phyloP scores from a whole-genome alignment of 2,888 invertebrate genomes.

The Agrypnus murinus region DNA sequence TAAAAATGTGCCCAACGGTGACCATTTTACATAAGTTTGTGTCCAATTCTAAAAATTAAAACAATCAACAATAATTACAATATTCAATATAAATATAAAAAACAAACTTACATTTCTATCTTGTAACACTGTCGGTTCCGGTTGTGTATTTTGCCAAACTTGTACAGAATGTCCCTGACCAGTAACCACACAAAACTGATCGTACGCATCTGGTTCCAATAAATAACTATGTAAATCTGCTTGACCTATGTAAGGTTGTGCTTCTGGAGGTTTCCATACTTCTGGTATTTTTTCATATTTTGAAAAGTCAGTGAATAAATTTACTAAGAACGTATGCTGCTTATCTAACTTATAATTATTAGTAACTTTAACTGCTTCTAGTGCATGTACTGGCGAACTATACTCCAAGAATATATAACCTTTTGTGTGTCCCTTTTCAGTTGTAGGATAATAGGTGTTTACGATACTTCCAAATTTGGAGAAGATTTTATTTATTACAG shows the following conservation, averaged over 20 bases:
- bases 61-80: conserved; percentile 24
- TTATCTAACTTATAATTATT: conserved; percentile 97
- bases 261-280: conserved; percentile 93
- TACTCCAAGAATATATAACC: conserved; percentile 97
- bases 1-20: conserved; percentile 96
- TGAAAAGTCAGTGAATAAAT: conserved; percentile 95
- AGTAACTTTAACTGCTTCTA: conserved; percentile 90
- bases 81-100: conserved; percentile 9
- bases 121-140: conserved; percentile 88
- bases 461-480: conserved; percentile 91
- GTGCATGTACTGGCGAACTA: conserved; percentile 86
- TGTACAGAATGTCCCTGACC: conserved; percentile 84
- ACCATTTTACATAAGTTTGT: conserved; percentile 97
- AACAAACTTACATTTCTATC: conserved; percentile 80
- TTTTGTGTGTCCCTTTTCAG: conserved; percentile 88
- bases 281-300: conserved; percentile 94
- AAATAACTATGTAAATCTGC: conserved; percentile 95
- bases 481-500: conserved; percentile 93
- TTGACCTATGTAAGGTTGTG: conserved; percentile 92
- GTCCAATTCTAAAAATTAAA: conserved; percentile 87
- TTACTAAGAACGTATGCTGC: conserved; percentile 94
- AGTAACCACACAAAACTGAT: conserved; percentile 94
- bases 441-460: conserved; percentile 91
- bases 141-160: conserved; percentile 92
- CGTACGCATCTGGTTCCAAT: conserved; percentile 95